Conservation (phyloP, 2,797 vertebrate genomes). For the Dendrocincla tyrannina region DNA sequence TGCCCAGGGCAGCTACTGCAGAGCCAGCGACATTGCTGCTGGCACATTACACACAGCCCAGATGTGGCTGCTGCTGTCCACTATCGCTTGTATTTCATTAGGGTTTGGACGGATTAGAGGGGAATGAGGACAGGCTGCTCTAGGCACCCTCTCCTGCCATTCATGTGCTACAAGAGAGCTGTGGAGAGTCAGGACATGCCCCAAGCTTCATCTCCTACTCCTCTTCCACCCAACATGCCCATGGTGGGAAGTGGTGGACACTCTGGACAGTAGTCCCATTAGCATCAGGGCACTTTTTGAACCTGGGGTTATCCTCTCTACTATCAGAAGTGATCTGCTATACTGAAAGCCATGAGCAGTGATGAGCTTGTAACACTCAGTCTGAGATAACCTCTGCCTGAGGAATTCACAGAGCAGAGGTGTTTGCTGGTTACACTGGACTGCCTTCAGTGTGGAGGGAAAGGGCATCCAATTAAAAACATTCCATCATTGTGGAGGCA, state of each 20-base stretch:
- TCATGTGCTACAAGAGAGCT: not conserved
- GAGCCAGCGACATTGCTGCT: not conserved
- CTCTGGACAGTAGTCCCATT: not conserved
- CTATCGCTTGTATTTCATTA: not conserved
- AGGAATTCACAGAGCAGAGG: not conserved
- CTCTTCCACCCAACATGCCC: not conserved
- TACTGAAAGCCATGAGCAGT: not conserved
- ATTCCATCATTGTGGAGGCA: not conserved
- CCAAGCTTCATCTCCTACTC: not conserved
- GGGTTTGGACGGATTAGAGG: not conserved
- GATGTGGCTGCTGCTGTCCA: not conserved
- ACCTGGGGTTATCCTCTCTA: not conserved
- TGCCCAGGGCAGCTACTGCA: not conserved
- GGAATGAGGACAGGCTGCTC: not conserved
- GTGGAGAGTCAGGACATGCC: not conserved
- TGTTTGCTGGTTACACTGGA: not conserved
- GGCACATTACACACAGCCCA: not conserved
- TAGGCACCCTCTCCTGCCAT: not conserved
- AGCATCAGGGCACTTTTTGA: not conserved
- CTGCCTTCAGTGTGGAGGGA: not conserved
- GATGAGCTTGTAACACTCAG: not conserved
- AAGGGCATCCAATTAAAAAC: not conserved
- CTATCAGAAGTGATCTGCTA: not conserved
- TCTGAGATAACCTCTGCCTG: not conserved
- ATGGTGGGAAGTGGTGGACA: rapidly evolving